These are phyloP conservation scores for Hypolimnas misippus DNA, from an alignment of 2,888 invertebrate species.

Conservation along the genomic window DNA sequence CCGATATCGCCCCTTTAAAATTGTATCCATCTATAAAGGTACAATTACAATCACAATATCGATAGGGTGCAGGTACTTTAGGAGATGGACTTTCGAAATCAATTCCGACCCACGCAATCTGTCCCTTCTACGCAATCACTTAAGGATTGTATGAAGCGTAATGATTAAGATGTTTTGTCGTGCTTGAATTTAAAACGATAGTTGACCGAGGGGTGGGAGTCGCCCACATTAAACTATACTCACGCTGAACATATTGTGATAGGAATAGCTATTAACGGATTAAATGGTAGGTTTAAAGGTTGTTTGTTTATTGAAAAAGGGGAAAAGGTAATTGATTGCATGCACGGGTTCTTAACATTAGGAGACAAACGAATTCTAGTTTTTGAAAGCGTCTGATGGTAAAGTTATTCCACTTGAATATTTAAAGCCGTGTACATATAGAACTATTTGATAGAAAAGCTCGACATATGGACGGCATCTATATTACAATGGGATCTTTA, in stretches of 20 bases:
- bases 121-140: slow-evolving; percentile 78
- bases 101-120: slow-evolving; percentile 74
- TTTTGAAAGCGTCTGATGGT: not conserved
- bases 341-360: slow-evolving; percentile 1
- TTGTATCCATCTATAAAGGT: slow-evolving; percentile 36
- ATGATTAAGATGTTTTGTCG: slow-evolving; percentile 83
- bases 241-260: slow-evolving; percentile 77
- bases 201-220: slow-evolving; percentile 46
- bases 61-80: slow-evolving; percentile 63
- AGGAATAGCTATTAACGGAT: slow-evolving; percentile 78
- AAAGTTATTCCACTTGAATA: not conserved
- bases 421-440: slow-evolving; percentile 3
- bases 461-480: slow-evolving; percentile 78
- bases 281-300: slow-evolving; percentile 49
- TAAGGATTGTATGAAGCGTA: slow-evolving; percentile 82
- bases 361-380: not conserved
- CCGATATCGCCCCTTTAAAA: slow-evolving; percentile 30
- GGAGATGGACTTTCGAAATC: slow-evolving; percentile 77
- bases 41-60: slow-evolving; percentile 44
- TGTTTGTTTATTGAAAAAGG: slow-evolving; percentile 44
- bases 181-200: slow-evolving; percentile 65
- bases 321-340: slow-evolving; percentile 38
- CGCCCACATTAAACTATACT: slow-evolving; percentile 51
- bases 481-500: slow-evolving; percentile 78
- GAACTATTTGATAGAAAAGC: slow-evolving; percentile 2